A percentile compares a stretch with the other conserved stretches of the same genome.
Conservation (phyloP, 1,140 invertebrate species). For the Tigriopus japonicus region DNA sequence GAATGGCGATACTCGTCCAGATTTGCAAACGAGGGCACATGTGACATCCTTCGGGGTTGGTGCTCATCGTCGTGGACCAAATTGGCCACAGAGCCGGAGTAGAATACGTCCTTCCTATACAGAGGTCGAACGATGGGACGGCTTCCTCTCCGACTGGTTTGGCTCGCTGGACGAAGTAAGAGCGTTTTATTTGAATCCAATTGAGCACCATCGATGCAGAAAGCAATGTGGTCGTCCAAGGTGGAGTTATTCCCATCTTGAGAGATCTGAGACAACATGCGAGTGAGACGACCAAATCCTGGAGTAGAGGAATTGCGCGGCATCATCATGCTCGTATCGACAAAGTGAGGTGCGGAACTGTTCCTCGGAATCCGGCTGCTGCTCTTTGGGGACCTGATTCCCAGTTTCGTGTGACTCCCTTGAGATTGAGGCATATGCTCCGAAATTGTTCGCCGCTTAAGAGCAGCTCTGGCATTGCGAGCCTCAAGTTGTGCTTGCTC, state of each 20-base stretch:
- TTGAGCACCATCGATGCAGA: too few species aligned
- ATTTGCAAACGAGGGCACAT: not conserved
- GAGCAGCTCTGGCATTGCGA: too few species aligned
- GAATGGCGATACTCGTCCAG: conserved; percentile 73
- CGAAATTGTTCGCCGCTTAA: too few species aligned
- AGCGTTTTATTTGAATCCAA: too few species aligned
- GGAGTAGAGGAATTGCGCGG: conserved; percentile 1
- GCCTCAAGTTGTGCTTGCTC: too few species aligned
- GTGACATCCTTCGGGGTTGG: not conserved
- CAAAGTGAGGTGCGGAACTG: conserved; percentile 9
- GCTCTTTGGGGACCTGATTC: too few species aligned
- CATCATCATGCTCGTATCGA: not conserved
- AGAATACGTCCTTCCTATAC: conserved; percentile 93
- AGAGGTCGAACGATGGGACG: conserved; percentile 61
- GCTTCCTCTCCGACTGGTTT: not conserved
- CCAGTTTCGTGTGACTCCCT: too few species aligned
- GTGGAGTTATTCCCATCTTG: too few species aligned
- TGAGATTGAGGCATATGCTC: too few species aligned
- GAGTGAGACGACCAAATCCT: not conserved
- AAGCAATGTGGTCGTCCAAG: too few species aligned
- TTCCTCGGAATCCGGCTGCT: conserved; percentile 1
- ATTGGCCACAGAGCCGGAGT: conserved; percentile 79
- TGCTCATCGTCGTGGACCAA: conserved; percentile 34
- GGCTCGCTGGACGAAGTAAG: too few species aligned
- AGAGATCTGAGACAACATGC: not conserved